A percentile compares a stretch with the other conserved stretches of the same genome.
Conservation (phyloP, 30 jellyfish, hydroid and myxozoan genomes). For the Nemopilema nomurai region DNA sequence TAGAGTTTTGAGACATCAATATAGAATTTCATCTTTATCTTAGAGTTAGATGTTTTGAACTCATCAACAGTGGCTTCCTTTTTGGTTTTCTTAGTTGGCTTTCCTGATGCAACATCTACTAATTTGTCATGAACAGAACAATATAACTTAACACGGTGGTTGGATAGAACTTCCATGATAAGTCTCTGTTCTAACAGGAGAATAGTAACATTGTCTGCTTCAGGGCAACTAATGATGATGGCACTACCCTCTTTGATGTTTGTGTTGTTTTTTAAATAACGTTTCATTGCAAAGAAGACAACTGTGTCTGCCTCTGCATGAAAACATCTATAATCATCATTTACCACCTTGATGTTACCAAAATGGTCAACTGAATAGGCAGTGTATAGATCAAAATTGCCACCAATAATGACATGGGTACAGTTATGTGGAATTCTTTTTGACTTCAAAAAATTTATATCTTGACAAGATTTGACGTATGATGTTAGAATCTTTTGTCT, state of each 20-base stretch:
- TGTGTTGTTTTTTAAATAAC: constrained; percentile 12
- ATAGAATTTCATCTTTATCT: constrained; percentile 44
- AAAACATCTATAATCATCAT: constrained; percentile 31
- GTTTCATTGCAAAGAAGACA: constrained; percentile 41
- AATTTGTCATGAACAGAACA: constrained; percentile 35
- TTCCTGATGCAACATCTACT: constrained; percentile 45
- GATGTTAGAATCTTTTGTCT: constrained; percentile 42
- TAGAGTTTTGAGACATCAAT: constrained; percentile 41
- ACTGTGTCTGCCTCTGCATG: constrained; percentile 70
- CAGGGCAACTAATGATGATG: constrained; percentile 50
- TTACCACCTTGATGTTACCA: constrained; percentile 6
- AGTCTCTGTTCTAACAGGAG: constrained; percentile 45
- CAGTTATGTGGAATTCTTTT: constrained; percentile 22
- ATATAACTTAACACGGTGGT: neutral
- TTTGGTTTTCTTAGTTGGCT: constrained; percentile 47
- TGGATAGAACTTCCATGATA: neutral
- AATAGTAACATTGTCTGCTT: constrained; percentile 55
- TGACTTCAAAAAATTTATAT: constrained; percentile 7
- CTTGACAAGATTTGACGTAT: constrained; percentile 35
- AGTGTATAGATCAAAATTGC: constrained; percentile 32
- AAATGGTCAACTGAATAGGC: constrained; percentile 14
- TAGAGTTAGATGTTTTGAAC: too few species aligned
- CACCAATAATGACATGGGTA: constrained; percentile 50
- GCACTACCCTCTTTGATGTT: constrained; percentile 10
- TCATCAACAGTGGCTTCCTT: too few species aligned